Evolutionary conservation across 2,113 vertebrate species (phyloP).

Genomic region (Abramis brama): DNA sequence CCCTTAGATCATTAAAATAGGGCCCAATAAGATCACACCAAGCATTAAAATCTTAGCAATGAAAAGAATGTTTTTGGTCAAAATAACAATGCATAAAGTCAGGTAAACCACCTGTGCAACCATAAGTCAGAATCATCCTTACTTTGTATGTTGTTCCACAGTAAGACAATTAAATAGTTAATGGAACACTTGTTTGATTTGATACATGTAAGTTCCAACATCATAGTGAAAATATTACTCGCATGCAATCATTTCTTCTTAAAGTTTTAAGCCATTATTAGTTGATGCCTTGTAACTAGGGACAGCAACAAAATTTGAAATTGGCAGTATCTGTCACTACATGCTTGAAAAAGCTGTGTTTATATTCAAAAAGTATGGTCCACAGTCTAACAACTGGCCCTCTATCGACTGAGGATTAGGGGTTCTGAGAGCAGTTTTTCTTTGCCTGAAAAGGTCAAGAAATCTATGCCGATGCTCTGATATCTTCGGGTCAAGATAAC

Average conservation of each 20-base stretch:
- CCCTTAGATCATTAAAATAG: too few species aligned
- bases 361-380: conserved; percentile 29
- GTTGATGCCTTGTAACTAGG: conserved; percentile 50
- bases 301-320: conserved; percentile 49
- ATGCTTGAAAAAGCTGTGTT: conserved; percentile 50
- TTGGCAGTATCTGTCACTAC: conserved; percentile 47
- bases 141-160: conserved; percentile 46
- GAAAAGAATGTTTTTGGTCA: conserved; percentile 50
- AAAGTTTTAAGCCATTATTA: conserved; percentile 24
- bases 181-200: conserved; percentile 36
- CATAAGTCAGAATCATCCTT: conserved; percentile 48
- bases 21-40: conserved; percentile 52
- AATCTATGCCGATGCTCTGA: conserved; percentile 3
- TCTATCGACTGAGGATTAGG: conserved; percentile 25
- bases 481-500: conserved; percentile 33
- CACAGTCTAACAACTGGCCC: conserved; percentile 8
- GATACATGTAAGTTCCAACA: conserved; percentile 32
- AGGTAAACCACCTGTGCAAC: conserved; percentile 48
- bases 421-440: conserved; percentile 43
- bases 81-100: conserved; percentile 54
- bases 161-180: conserved; percentile 39
- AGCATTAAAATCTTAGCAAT: conserved; percentile 53
- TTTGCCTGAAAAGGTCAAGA: conserved; percentile 25
- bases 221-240: background rate
- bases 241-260: conserved; percentile 8